Evolutionary conservation across 2,888 invertebrate genomes (phyloP).

Genomic region (Cephus runcator): DNA sequence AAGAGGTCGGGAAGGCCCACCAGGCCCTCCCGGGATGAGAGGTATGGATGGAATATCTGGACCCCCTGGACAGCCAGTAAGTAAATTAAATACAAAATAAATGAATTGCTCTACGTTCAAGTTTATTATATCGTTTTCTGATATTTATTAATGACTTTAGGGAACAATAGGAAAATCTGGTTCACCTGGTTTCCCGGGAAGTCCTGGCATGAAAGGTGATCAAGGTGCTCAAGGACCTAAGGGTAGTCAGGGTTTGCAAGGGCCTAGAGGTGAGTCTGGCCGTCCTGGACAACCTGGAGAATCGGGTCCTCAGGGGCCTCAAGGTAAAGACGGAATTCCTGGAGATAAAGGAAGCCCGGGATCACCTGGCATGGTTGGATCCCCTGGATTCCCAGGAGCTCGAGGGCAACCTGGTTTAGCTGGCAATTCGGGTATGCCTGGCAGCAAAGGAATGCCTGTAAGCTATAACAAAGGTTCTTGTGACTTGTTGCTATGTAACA

Average conservation of each 20-base stretch:
- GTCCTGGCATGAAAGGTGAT: slow-evolving; percentile 84
- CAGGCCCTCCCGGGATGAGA: slow-evolving; percentile 80
- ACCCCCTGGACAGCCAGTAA: slow-evolving; percentile 79
- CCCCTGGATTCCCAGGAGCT: slow-evolving; percentile 86
- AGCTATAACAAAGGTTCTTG: slow-evolving; percentile 36
- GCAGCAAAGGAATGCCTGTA: slow-evolving; percentile 81
- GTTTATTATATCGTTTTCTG: slow-evolving; percentile 19
- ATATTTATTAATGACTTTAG: slow-evolving; percentile 58
- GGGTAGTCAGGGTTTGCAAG: slow-evolving; percentile 85
- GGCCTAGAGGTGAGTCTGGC: slow-evolving; percentile 83
- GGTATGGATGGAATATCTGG: slow-evolving; percentile 85
- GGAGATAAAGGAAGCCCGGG: slow-evolving; percentile 86
- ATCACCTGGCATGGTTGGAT: slow-evolving; percentile 76
- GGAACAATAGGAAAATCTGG: slow-evolving; percentile 86
- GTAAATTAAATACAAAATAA: slow-evolving; percentile 31
- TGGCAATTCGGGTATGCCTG: slow-evolving; percentile 79
- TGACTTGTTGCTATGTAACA: background rate
- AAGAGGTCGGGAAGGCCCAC: slow-evolving; percentile 84
- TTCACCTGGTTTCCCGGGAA: slow-evolving; percentile 86
- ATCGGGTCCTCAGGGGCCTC: slow-evolving; percentile 76
- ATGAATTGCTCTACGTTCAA: background rate
- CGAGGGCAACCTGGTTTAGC: slow-evolving; percentile 80
- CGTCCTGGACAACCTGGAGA: slow-evolving; percentile 83
- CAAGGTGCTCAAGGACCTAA: slow-evolving; percentile 79
- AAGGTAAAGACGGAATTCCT: slow-evolving; percentile 83